Conservation (phyloP, 2,797 vertebrate species). For the Peromyscus eremicus region DNA sequence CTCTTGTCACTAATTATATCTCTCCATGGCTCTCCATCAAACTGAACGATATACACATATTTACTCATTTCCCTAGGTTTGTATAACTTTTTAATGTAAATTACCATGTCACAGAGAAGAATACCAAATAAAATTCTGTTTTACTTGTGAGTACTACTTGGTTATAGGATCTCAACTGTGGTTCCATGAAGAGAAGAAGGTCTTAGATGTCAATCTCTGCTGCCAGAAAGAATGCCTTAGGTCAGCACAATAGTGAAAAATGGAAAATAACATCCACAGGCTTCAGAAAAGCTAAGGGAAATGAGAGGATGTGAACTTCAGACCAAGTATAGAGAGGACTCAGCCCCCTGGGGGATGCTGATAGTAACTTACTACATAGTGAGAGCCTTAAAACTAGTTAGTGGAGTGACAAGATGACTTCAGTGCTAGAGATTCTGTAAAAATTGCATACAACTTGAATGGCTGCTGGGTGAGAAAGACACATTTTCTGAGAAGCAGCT, state of each 20-base stretch:
- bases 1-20: not conserved
- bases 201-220: not conserved
- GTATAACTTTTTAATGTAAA: not conserved
- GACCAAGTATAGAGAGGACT: rapidly evolving
- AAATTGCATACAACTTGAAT: not conserved
- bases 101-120: not conserved
- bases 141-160: not conserved
- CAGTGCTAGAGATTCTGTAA: not conserved
- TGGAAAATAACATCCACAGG: not conserved
- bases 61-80: not conserved
- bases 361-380: not conserved
- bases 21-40: not conserved
- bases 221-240: not conserved
- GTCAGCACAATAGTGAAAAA: not conserved
- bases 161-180: not conserved
- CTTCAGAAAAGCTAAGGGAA: not conserved
- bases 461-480: not conserved
- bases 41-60: not conserved
- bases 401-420: not conserved
- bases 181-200: not conserved
- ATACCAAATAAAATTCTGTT: not conserved
- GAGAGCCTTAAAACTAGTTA: not conserved
- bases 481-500: not conserved
- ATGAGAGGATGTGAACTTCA: rapidly evolving
- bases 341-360: rapidly evolving